These are phyloP conservation scores for Sebastes cheni DNA, from an alignment of 2,797 vertebrate species.

Conservation along the genomic window DNA sequence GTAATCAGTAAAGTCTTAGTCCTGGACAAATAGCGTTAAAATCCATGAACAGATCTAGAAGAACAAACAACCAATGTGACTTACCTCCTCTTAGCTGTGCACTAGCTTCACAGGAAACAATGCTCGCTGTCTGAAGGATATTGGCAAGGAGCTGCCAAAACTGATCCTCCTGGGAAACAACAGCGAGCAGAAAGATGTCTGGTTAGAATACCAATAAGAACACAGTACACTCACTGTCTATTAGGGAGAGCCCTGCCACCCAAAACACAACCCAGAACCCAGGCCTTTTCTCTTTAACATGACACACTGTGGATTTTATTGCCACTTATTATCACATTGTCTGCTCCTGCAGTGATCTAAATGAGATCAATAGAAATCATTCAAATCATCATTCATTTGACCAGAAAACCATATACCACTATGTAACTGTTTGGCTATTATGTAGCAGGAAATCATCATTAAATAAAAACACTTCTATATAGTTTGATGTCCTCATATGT, in stretches of 20 bases:
- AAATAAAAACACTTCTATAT: not conserved
- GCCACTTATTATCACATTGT: not conserved
- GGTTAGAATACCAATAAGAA: no score
- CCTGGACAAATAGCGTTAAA: not conserved
- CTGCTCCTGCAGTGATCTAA: not conserved
- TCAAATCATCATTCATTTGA: not conserved
- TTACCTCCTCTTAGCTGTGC: constrained; percentile 23
- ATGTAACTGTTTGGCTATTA: not conserved
- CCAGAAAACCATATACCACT: not conserved
- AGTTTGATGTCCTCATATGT: not conserved
- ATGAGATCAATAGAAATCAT: not conserved
- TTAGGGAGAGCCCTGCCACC: not conserved
- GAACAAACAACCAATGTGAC: not conserved
- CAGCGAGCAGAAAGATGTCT: not conserved
- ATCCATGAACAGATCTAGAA: not conserved
- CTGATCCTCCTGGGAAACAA: constrained; percentile 66
- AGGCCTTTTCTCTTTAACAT: not conserved
- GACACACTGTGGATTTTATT: not conserved
- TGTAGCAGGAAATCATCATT: not conserved
- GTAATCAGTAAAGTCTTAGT: not conserved
- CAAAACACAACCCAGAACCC: not conserved
- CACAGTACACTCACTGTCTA: not conserved
- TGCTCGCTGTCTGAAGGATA: constrained; percentile 58
- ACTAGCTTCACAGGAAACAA: constrained; percentile 20
- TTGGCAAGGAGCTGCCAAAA: constrained; percentile 75